Conservation (phyloP, 2,888 invertebrate genomes). For the Zelleria hepariella region DNA sequence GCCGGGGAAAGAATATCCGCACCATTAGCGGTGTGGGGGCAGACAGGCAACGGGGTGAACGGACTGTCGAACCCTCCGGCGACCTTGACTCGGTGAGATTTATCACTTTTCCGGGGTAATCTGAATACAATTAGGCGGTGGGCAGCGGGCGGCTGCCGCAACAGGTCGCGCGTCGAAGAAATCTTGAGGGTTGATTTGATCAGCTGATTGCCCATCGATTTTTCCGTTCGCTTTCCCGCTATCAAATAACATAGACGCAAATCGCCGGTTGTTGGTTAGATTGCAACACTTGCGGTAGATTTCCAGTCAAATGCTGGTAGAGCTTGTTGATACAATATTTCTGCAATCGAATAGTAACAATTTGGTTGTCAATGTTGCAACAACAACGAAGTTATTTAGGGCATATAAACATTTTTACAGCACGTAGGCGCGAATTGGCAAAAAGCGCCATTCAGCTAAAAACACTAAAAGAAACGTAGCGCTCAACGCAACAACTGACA, state of each 20-base stretch:
- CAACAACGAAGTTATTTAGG: neutral
- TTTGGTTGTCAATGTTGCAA: neutral
- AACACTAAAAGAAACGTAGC: neutral
- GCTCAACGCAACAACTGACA: neutral
- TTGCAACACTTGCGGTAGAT: too few species aligned
- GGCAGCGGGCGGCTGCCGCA: conserved; percentile 42
- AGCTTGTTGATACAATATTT: too few species aligned
- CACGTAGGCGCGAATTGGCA: neutral
- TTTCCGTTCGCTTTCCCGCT: neutral
- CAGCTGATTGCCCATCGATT: neutral
- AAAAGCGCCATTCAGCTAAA: neutral
- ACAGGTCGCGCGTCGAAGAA: conserved; percentile 32
- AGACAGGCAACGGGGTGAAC: conserved; percentile 60
- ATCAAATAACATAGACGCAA: too few species aligned
- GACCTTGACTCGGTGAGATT: conserved; percentile 65
- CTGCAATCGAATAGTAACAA: neutral
- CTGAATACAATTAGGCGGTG: conserved; percentile 66
- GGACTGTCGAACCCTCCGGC: conserved; percentile 64
- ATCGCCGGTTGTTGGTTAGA: too few species aligned
- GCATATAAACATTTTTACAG: neutral
- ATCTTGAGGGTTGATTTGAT: neutral
- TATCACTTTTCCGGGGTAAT: conserved; percentile 66
- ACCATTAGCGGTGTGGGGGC: conserved; percentile 62
- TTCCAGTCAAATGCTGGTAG: too few species aligned
- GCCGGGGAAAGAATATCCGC: conserved; percentile 61